These are phyloP conservation scores for Salmo trutta DNA, from an alignment of 2,797 vertebrate genomes.

Conservation along the genomic window DNA sequence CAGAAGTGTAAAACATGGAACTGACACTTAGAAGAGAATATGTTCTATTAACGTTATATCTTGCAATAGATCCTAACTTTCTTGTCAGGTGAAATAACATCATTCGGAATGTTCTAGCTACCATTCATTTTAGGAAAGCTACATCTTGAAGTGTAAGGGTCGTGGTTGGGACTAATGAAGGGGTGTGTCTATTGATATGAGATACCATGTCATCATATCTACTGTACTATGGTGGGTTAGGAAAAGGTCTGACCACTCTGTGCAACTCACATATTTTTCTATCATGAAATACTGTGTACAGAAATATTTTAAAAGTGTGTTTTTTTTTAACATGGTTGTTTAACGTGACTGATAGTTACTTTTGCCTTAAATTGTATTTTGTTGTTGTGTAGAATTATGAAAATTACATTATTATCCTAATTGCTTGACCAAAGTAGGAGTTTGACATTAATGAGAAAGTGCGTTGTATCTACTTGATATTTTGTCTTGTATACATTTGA, in stretches of 20 bases:
- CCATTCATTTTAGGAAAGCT: constrained; percentile 33
- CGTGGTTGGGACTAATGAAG: background rate
- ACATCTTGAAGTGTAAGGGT: constrained; percentile 38
- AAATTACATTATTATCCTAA: constrained; percentile 52
- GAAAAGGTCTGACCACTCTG: constrained; percentile 24
- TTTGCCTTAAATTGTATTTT: constrained; percentile 72
- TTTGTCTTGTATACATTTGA: constrained; percentile 46
- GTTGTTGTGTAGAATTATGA: constrained; percentile 59
- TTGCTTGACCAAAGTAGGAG: constrained; percentile 80
- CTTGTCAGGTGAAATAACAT: constrained; percentile 22
- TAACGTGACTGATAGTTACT: constrained; percentile 54
- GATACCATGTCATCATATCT: background rate
- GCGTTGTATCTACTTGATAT: constrained; percentile 69
- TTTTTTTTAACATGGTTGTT: constrained; percentile 62
- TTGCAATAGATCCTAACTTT: constrained; percentile 24
- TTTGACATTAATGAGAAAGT: constrained; percentile 65
- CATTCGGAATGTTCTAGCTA: constrained; percentile 15
- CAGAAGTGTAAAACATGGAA: constrained; percentile 14
- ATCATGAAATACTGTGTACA: constrained; percentile 70
- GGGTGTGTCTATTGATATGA: background rate
- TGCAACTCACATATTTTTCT: constrained; percentile 75
- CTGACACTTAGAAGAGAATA: background rate
- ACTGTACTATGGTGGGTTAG: background rate
- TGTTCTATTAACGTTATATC: constrained; percentile 3
- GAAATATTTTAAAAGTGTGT: constrained; percentile 45